Evolutionary conservation across 1,140 invertebrate species (phyloP), one percentile per base, ranked within the genome.

Genomic region (Diorhabda elongata): DNA sequence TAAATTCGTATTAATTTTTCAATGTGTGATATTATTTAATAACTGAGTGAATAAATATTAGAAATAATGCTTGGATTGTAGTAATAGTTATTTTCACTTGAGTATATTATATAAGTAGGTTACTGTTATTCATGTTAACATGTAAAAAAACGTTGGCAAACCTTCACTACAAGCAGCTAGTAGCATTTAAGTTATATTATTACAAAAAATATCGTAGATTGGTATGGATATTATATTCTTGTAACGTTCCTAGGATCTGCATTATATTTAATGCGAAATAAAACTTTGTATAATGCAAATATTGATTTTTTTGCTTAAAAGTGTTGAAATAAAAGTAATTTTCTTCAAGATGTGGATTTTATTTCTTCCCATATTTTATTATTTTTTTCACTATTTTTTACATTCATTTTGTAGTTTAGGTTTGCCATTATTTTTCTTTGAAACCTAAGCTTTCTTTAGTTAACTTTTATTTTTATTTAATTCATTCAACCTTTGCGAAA

Each of bases 381-480:
- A 43, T 56, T 44, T 69, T 44, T 43, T 60, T 63, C 8, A 63
- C 62, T 56, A 58, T 70, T 56, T 64, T 43, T 73, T 64, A 64
- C 68, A 61, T 75, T 67, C 57, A 66, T 72, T 69, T 63, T 70
- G 68, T 73, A 64, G 71, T 74, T 69, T 76, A 71, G 79, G 81
- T 81, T 82, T 83, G 78, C 82, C 80, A 82, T 77, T 81, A 79
- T 80, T 81, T 78, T 77, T 74, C 77, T 72, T 73, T 74, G 71
- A 69, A 66, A 70, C 47, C 70, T 68, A 67, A 68, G 77, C 70
- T 73, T 74, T 71, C 61, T 73, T 75, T 66, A 72, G 2, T 66
- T 52, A 59, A 56, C 59, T 56, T 47, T n/a, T 63, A 41, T 68
- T 68, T 69, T 60, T 41, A 42, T 41, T 6, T 42, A 11, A 58